phyloP scores from a whole-genome alignment of 1,140 invertebrate species.

The Dufourea novaeangliae region DNA sequence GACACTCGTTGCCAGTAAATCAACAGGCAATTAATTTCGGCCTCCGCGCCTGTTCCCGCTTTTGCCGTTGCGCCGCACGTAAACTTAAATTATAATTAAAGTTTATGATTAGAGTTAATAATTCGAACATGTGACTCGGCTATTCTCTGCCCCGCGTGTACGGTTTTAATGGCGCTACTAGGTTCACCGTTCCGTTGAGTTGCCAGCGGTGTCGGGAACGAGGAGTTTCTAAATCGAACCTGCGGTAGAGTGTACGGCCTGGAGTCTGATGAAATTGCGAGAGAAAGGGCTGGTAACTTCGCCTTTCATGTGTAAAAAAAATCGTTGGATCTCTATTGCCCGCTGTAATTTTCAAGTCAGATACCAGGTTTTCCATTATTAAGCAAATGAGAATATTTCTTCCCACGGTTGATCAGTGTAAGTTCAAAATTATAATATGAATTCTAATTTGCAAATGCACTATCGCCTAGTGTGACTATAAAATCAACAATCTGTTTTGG shows the following conservation, averaged over 20 bases:
- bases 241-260: neutral
- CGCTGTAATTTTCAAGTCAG: neutral
- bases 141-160: conserved; percentile 14
- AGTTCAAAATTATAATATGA: too few species aligned
- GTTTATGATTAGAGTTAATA: conserved; percentile 80
- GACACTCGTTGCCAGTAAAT: conserved; percentile 73
- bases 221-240: conserved; percentile 42
- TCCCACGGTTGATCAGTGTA: too few species aligned
- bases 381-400: too few species aligned
- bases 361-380: too few species aligned
- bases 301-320: neutral
- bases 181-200: conserved; percentile 56
- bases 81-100: conserved; percentile 79
- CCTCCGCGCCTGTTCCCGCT: conserved; percentile 56
- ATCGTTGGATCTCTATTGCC: too few species aligned
- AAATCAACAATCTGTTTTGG: too few species aligned
- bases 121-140: conserved; percentile 75
- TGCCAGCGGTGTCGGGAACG: conserved; percentile 20
- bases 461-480: too few species aligned
- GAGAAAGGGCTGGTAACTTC: neutral
- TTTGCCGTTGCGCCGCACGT: conserved; percentile 68
- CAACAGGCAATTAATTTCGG: conserved; percentile 73
- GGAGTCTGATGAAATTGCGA: conserved; percentile 16
- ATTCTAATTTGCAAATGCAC: too few species aligned
- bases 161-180: conserved; percentile 51